Base-by-base conservation (phyloP, 2,888 invertebrate species). In the Scaeva pyrastri region DNA sequence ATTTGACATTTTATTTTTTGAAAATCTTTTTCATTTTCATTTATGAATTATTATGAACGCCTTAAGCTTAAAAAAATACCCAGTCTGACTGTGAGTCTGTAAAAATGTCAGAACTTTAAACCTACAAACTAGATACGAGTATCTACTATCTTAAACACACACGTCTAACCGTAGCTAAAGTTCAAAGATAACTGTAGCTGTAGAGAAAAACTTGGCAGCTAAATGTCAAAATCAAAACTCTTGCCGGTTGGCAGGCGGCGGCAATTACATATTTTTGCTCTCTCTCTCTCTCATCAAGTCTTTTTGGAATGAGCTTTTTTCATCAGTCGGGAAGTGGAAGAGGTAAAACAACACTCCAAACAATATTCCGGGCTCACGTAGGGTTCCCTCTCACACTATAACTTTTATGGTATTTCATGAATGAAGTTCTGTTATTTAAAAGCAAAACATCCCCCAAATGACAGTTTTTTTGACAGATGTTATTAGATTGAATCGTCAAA, bases 111-210 rank as follows among this genome's bases (percentile, higher is more conserved):
- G 11, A 56, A 45, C 23, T 36, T 78, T 55, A 0, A 31, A 31
- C 8, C 31, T 31, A 31, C 8, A 3, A n/a, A 26, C 45, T 16
- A 52, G 16, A 16, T 52, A 16, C 4, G 21, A 12, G 43, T 12
- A 60, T 19, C 10, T 56, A 45, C 62, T 45, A 58, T 43, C 31
- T 19, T 41, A 19, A 23, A 19, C 52, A 56, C 64, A 45, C 74
- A 78, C 86, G 77, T 74, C 78, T 52, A 66, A 73, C 45, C 77
- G 62, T 23, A 26, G 70, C 58, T 45, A 77, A 78, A 82, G 77
- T 77, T 74, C 71, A 74, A 56, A 82, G 86, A 86, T 86, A 86
- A 86, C 86, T 86, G 86, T 66, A 19, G 66, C 86, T 86, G 86
- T 66, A 19, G 66, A 55, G 70, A 36, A 68, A 70, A 79, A 81